Base-by-base conservation (phyloP, 1,140 invertebrate species). In the Rhynchophorus ferrugineus region DNA sequence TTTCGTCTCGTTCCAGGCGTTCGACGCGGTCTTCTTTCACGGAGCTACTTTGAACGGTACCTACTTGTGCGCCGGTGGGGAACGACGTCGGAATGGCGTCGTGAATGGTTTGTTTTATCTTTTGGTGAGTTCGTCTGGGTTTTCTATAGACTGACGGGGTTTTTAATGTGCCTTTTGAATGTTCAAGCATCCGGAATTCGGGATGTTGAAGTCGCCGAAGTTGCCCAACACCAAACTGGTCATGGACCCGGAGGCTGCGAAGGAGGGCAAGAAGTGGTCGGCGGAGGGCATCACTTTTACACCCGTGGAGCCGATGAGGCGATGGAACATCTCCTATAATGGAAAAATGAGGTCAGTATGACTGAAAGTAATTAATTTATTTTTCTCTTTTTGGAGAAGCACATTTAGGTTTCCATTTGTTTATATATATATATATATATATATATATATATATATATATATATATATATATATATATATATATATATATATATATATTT, bases 121-220 rank as follows among this genome's bases (percentile, higher is more conserved):
- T 33, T 66, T 71, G 35, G 78, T 79, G 60, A 71, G 71, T 41
- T n/a, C n/a, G n/a, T n/a, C n/a, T n/a, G n/a, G n/a, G n/a, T n/a
- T n/a, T n/a, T n/a, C n/a, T n/a, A n/a, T n/a, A n/a, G n/a, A n/a
- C n/a, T n/a, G n/a, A n/a, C n/a, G n/a, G n/a, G n/a, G 1, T 6
- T 41, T 54, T 42, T 39, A 17, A 20, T 13, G 13, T 33, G 7
- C 11, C 17, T 20, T 19, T 21, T n/a, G n/a, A n/a, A n/a, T n/a
- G n/a, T n/a, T n/a, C n/a, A n/a, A 78, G 76, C 58, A 83, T 39
- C 82, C 83, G 18, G 76, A 74, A n/a, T 69, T 80, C 58, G 83
- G 83, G 14, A 63, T 84, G 1, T 65, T 87, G 2, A 78, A 79
- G 58, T 76, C 80, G 51, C 75, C 75, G 19, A 78, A 78, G 57